Evolutionary conservation across 2,113 vertebrate species (phyloP).

Genomic region (Prinia subflava): DNA sequence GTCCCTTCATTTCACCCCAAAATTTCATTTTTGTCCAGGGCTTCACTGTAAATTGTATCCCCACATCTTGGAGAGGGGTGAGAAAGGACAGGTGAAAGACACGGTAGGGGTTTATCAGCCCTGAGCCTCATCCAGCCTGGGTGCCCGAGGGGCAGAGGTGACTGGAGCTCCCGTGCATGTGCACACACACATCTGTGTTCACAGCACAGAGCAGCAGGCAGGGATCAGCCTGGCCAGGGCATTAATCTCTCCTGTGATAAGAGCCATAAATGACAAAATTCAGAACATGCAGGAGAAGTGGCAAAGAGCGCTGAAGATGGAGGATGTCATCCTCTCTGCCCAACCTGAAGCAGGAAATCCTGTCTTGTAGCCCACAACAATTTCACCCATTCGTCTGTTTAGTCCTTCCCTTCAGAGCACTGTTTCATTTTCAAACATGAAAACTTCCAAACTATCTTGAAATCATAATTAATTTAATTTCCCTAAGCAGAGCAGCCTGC

Average conservation of each 20-base stretch:
- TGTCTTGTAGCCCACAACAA: not conserved
- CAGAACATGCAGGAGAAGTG: not conserved
- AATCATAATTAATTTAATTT: not conserved
- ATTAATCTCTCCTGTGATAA: not conserved
- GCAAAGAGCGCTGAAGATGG: not conserved
- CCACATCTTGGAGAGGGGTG: not conserved
- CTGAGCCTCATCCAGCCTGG: not conserved
- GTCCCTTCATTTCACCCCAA: not conserved
- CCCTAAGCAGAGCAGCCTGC: not conserved
- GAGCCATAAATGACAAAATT: not conserved
- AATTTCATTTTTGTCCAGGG: not conserved
- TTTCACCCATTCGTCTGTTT: not conserved
- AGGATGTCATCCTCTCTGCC: not conserved
- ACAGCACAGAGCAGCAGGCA: not conserved
- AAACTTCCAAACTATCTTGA: not conserved
- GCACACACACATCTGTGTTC: not conserved
- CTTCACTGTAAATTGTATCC: not conserved
- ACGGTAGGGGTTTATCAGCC: not conserved
- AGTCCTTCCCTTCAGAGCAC: not conserved
- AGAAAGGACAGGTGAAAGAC: not conserved
- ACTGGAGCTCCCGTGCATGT: not conserved
- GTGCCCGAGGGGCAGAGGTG: not conserved
- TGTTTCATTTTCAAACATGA: not conserved
- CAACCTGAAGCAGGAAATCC: not conserved
- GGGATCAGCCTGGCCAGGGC: not conserved